Evolutionary conservation across 2,888 invertebrate genomes (phyloP), one percentile per base, ranked within the genome.

Genomic region (Drosophila paramelanica): DNA sequence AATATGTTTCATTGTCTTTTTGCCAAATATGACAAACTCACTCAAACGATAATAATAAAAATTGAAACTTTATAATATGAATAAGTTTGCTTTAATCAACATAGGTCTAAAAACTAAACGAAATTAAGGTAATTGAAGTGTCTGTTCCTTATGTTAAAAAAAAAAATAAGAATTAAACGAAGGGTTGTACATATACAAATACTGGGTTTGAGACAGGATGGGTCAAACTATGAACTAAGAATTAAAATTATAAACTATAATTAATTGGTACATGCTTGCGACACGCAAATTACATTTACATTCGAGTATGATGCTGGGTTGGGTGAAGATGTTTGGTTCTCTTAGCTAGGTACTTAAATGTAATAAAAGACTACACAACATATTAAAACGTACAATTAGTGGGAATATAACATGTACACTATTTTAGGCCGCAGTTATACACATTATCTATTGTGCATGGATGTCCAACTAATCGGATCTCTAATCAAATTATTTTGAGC

Each of bases 361-460:
- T 66, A 57, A 65, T 31, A 59, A 31, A 51, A 52, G 64, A 49
- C 53, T 58, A 64, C 55, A 75, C 49, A 75, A 61, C 57, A 69
- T 43, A 60, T 60, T 73, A 60, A 64, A 73, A 62, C 38, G 13
- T 59, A 77, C 60, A 72, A 13, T 67, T 61, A 77, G 66, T 77
- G 42, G 73, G 61, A 62, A 62, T 67, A 59, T 57, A 75, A 75
- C 52, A 74, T 70, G 61, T 66, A 66, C 60, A 58, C 65, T 69
- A 69, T 52, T 57, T 47, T 45, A 57, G 67, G 38, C 36, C 47
- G 41, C 45, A 56, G 43, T 46, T 45, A 14, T 17, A 33, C 25
- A 47, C 47, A 59, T 45, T 33, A 33, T 38, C 39, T 56, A 49
- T 17, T 36, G 45, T 62, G 33, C 45, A 73, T 49, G 67, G 67